These are phyloP conservation scores for Loripinus fragilis DNA, from an alignment of 2,888 invertebrate species.

Conservation along the genomic window DNA sequence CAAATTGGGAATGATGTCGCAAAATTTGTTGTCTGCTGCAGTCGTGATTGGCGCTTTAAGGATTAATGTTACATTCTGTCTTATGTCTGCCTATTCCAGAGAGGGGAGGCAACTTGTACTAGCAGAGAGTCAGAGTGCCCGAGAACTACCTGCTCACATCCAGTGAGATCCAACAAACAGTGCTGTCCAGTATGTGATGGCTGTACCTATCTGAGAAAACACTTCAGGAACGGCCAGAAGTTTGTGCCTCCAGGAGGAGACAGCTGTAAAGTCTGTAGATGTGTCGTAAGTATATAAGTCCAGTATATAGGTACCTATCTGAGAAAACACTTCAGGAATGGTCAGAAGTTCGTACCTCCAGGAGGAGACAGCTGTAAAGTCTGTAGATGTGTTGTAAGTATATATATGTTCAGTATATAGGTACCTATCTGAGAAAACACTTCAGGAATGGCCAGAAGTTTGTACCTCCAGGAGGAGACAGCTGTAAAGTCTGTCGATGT, in stretches of 20 bases:
- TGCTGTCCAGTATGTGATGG: conserved; percentile 76
- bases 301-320: conserved; percentile 75
- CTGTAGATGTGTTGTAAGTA: conserved; percentile 72
- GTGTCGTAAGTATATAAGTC: conserved; percentile 68
- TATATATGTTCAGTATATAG: conserved; percentile 73
- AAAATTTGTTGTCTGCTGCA: too few species aligned
- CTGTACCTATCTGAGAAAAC: conserved; percentile 71
- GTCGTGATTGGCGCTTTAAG: too few species aligned
- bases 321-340: conserved; percentile 69
- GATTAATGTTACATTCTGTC: too few species aligned
- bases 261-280: conserved; percentile 71
- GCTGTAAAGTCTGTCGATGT: conserved; percentile 73
- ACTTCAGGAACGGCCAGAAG: conserved; percentile 75
- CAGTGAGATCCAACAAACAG: conserved; percentile 65
- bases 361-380: conserved; percentile 72
- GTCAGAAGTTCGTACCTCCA: conserved; percentile 76
- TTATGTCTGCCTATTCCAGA: too few species aligned
- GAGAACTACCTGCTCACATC: conserved; percentile 69
- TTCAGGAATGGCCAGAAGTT: conserved; percentile 77
- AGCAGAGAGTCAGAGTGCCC: conserved; percentile 65
- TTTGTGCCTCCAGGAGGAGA: conserved; percentile 75
- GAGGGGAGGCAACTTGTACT: conserved; percentile 68
- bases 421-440: conserved; percentile 69
- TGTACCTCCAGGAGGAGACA: conserved; percentile 72
- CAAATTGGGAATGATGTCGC: too few species aligned